Conservation (phyloP, 92 coral and sea anemone genomes). For the Bergia puertoricense region DNA sequence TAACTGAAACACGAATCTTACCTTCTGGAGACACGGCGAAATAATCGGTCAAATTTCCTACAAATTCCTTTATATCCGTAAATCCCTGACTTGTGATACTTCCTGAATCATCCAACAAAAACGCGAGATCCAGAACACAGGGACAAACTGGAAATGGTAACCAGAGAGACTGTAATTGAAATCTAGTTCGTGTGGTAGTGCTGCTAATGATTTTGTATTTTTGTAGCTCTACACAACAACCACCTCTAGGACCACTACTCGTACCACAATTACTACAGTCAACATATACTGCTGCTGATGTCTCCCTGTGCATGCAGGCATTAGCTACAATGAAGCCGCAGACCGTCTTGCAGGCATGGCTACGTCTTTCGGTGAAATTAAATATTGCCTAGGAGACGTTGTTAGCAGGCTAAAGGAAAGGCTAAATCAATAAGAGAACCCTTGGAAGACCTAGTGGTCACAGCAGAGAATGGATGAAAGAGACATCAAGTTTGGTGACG, state of each 20-base stretch:
- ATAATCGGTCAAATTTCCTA: conserved; percentile 24
- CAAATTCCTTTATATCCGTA: conserved; percentile 2
- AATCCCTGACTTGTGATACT: conserved; percentile 11
- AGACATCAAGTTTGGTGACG: too few species aligned
- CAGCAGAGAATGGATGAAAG: too few species aligned
- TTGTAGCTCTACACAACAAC: neutral
- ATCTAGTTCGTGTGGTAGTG: neutral
- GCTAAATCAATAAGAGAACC: too few species aligned
- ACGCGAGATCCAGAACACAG: conserved; percentile 28
- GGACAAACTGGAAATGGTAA: conserved; percentile 27
- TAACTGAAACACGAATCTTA: neutral
- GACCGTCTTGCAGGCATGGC: too few species aligned
- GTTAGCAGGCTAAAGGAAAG: too few species aligned
- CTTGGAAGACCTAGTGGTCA: too few species aligned
- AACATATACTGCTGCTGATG: too few species aligned
- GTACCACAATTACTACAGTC: neutral
- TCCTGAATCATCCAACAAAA: conserved; percentile 32
- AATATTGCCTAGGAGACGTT: too few species aligned
- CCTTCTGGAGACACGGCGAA: conserved; percentile 23
- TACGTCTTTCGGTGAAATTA: too few species aligned
- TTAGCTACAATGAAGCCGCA: too few species aligned
- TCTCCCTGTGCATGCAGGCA: too few species aligned
- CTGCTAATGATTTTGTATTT: neutral
- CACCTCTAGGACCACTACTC: neutral
- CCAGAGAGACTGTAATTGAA: neutral